These are phyloP conservation scores for Cyprinodon diabolis DNA, from an alignment of 2,797 vertebrate species.

Conservation along the genomic window DNA sequence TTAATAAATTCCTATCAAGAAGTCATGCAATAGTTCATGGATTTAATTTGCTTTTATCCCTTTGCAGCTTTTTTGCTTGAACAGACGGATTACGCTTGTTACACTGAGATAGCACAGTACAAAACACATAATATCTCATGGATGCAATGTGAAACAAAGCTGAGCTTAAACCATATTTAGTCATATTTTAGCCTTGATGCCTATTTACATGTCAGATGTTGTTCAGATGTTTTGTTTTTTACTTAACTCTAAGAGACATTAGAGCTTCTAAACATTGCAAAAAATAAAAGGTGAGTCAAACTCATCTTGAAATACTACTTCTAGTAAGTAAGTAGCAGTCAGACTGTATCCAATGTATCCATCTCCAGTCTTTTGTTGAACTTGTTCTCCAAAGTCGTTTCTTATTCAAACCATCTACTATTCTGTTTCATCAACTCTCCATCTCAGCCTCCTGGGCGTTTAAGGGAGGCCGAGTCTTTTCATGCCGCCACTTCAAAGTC, in stretches of 20 bases:
- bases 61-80: too few relatives aligned
- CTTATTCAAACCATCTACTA: conserved; percentile 39
- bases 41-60: too few relatives aligned
- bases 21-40: too few relatives aligned
- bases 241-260: not conserved
- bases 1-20: too few relatives aligned
- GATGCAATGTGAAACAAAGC: not conserved
- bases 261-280: too few relatives aligned
- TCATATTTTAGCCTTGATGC: not conserved
- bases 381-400: not conserved
- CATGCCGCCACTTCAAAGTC: conserved; percentile 37
- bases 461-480: not conserved
- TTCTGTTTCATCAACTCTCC: conserved; percentile 53
- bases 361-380: not conserved
- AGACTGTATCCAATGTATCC: not conserved
- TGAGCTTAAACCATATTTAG: not conserved
- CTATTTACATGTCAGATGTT: not conserved
- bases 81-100: not conserved
- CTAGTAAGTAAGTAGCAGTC: not conserved
- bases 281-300: not conserved
- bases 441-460: conserved; percentile 3
- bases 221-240: not conserved
- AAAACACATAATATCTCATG: not conserved
- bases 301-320: not conserved
- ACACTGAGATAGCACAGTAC: not conserved